A percentile compares a stretch with the other conserved stretches of the same genome.
Evolutionary conservation across 1,140 invertebrate species (phyloP).

Genomic region (Grapholita molesta): DNA sequence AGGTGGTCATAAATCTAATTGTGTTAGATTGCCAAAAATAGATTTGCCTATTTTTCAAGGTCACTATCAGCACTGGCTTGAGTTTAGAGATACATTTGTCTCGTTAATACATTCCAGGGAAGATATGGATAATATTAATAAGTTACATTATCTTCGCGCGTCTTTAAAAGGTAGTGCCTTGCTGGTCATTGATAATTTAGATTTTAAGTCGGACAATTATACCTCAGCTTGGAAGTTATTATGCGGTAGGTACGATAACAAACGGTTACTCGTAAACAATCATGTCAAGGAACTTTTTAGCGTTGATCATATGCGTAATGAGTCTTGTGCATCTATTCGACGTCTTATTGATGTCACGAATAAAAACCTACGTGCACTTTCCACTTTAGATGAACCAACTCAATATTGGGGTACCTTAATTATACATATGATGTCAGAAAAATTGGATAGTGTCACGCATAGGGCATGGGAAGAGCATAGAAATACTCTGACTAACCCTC

Average conservation of each 20-base stretch:
- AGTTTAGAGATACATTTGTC: not conserved
- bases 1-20: not conserved
- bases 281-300: constrained; percentile 9
- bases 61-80: not conserved
- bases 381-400: not conserved
- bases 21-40: not conserved
- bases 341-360: constrained; percentile 4
- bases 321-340: constrained; percentile 1
- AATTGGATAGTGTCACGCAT: constrained; percentile 6
- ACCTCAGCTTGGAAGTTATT: constrained; percentile 2
- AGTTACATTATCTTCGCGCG: not conserved
- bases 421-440: constrained; percentile 8
- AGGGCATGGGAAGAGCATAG: constrained; percentile 12
- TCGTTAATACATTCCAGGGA: not conserved
- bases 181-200: not conserved
- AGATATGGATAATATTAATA: not conserved
- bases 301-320: not conserved
- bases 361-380: constrained; percentile 13
- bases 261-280: not conserved
- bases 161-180: not conserved
- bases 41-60: not conserved
- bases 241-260: constrained; percentile 16
- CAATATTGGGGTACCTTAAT: constrained; percentile 6
- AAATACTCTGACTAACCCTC: not conserved
- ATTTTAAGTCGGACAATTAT: constrained; percentile 11